Evolutionary conservation across 2,888 invertebrate genomes (phyloP), one percentile per base, ranked within the genome.

Genomic region (Drosophila subsilvestris): DNA sequence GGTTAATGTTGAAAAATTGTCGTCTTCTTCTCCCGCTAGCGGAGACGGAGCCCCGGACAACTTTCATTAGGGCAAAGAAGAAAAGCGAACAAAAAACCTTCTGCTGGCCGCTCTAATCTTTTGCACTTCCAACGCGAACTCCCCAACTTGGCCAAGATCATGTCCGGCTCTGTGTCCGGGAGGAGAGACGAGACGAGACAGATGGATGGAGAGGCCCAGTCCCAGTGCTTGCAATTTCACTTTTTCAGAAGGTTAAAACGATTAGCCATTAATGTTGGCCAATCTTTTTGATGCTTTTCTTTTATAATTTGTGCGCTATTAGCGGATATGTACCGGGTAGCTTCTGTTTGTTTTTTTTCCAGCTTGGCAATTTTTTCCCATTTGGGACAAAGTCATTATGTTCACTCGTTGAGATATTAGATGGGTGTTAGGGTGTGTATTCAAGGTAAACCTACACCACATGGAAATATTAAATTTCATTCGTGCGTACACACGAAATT

Each of bases 141-240:
- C 59, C 22, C 45, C 45, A 27, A 27, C 49, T 44, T 37, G 5
- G 56, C 32, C 49, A 56, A 71, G 63, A 63, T 70, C 63, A 53
- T 51, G 75, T 68, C 68, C 65, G 78, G 63, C 74, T 77, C 56
- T 43, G 84, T 81, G 84, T 84, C 85, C 80, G 55, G 53, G 20
- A 44, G 22, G 14, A 50, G 17, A 44, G 29, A 27, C 18, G 25
- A 32, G 20, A 48, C 14, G n/a, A 45, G 29, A 22, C 27, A 25
- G 7, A 32, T 9, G 22, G 47, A 12, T 18, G 9, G 53, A 27
- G 45, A 18, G 22, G 42, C 25, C 25, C 25, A 25, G 25, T 25
- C 10, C 71, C 76, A 80, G 76, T 65, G 81, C 59, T 69, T 62
- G 78, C 76, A 86, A 84, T 84, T 84, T 84, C 86, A 80, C 86